phyloP scores from a whole-genome alignment of 1,140 invertebrate species.

The Aphelenchoides avenae region DNA sequence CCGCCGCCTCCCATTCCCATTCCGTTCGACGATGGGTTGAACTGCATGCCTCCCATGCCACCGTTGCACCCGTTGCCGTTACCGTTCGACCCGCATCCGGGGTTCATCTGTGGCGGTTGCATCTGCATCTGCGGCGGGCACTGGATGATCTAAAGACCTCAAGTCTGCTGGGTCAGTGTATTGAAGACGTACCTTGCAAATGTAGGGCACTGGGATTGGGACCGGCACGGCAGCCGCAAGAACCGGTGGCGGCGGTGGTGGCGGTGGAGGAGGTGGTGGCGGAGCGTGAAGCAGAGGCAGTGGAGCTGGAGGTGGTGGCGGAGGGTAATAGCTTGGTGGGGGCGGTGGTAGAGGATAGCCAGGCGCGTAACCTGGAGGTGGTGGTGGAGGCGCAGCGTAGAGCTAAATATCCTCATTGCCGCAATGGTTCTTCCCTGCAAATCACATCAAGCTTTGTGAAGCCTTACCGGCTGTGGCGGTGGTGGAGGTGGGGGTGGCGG shows the following conservation, averaged over 20 bases:
- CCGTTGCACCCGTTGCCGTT: not conserved
- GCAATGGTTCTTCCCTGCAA: too few species aligned
- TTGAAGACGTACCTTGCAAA: slow-evolving; percentile 9
- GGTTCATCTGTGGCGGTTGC: not conserved
- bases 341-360: not conserved
- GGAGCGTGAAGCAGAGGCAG: too few species aligned
- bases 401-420: not conserved
- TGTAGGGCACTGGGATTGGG: not conserved
- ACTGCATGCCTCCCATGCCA: not conserved
- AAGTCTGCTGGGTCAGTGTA: too few species aligned
- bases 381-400: slow-evolving; percentile 4
- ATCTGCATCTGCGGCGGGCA: too few species aligned
- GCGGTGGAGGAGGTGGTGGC: slow-evolving; percentile 3
- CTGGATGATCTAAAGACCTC: not conserved
- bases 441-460: not conserved
- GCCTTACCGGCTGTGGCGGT: not conserved
- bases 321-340: not conserved
- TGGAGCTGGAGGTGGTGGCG: not conserved
- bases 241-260: slow-evolving; percentile 9
- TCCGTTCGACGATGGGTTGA: not conserved
- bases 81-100: not conserved
- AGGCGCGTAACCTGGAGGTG: slow-evolving; percentile 4
- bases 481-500: too few species aligned
- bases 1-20: not conserved
- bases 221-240: not conserved